A percentile compares a stretch with the other conserved stretches of the same genome.
These are phyloP conservation scores for Leptosomus discolor DNA, from an alignment of 2,113 vertebrate genomes.

Conservation along the genomic window DNA sequence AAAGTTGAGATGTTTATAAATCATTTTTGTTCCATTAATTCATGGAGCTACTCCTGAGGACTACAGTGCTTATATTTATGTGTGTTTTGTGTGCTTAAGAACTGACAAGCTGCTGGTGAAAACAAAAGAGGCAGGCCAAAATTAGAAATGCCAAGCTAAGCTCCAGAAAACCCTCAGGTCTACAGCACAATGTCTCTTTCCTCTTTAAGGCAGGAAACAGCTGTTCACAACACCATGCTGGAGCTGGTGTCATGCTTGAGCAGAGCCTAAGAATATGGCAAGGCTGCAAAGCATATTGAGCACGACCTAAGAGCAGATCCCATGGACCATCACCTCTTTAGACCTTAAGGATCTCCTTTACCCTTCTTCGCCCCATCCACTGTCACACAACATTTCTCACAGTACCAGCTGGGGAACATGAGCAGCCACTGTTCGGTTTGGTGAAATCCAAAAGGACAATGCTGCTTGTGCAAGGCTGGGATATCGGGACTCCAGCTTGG, in stretches of 20 bases:
- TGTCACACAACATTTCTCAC: rapidly evolving
- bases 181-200: background rate
- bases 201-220: background rate
- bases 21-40: background rate
- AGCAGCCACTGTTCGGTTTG: background rate
- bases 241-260: background rate
- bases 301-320: background rate
- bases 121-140: background rate
- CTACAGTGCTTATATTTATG: background rate
- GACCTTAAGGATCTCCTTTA: background rate
- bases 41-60: background rate
- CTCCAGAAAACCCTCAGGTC: background rate
- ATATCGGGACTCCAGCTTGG: background rate
- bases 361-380: background rate
- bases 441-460: background rate
- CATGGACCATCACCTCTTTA: background rate
- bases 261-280: background rate
- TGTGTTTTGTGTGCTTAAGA: background rate
- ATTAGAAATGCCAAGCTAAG: background rate
- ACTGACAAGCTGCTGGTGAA: background rate
- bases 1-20: background rate
- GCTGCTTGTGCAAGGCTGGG: background rate
- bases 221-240: background rate
- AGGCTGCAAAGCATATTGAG: background rate
- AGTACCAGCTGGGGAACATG: background rate